Evolutionary conservation across 2,888 invertebrate genomes (phyloP).

Genomic region (Myathropa florea): DNA sequence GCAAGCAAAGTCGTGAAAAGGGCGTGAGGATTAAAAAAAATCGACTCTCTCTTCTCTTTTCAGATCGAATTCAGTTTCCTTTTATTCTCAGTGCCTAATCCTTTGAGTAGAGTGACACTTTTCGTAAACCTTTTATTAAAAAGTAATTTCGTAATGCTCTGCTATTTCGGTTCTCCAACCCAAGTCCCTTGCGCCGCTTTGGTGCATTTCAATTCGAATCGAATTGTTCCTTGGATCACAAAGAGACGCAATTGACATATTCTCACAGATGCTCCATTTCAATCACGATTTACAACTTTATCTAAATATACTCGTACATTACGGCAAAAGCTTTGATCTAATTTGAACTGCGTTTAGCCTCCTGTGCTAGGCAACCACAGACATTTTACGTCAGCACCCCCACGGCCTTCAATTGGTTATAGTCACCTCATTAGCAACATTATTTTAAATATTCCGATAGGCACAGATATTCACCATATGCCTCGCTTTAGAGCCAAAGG

Average conservation of each 20-base stretch:
- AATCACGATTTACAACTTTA: neutral
- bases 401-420: constrained; percentile 31
- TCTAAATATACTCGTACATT: neutral
- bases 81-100: constrained; percentile 60
- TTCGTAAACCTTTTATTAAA: constrained; percentile 51
- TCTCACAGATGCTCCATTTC: neutral
- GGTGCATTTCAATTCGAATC: neutral
- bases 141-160: constrained; percentile 50
- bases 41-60: constrained; percentile 20
- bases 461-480: constrained; percentile 39
- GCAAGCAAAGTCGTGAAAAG: constrained; percentile 46
- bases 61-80: constrained; percentile 60
- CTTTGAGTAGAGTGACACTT: constrained; percentile 68
- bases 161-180: constrained; percentile 28
- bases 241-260: neutral
- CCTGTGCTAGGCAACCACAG: constrained; percentile 18
- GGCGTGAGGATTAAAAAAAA: constrained; percentile 70
- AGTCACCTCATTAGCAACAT: constrained; percentile 47
- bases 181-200: neutral
- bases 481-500: constrained; percentile 29
- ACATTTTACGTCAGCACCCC: neutral
- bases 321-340: neutral
- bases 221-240: neutral
- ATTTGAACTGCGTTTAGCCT: neutral
- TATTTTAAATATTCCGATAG: constrained; percentile 25